phyloP scores from a whole-genome alignment of 2,888 invertebrate genomes.

The Drosophila differens region DNA sequence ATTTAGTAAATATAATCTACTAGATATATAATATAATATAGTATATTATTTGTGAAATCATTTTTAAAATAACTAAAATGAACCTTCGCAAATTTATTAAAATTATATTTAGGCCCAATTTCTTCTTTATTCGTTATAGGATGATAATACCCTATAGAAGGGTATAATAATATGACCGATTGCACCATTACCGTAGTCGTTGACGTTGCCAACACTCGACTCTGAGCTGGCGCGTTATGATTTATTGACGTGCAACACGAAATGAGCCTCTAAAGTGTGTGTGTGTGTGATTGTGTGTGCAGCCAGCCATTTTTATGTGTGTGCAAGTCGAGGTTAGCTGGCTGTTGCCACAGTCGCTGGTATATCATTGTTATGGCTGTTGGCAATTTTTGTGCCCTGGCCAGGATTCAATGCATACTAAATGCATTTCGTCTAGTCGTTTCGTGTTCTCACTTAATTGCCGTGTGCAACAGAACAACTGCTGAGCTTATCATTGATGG shows the following conservation, averaged over 20 bases:
- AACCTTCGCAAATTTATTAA: background rate
- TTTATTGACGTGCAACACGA: slow-evolving; percentile 79
- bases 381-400: slow-evolving; percentile 43
- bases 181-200: slow-evolving; percentile 67
- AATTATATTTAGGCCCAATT: background rate
- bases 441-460: slow-evolving; percentile 35
- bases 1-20: no score
- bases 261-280: slow-evolving; percentile 27
- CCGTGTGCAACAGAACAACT: slow-evolving; percentile 23
- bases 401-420: slow-evolving; percentile 41
- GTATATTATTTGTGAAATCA: no score
- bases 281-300: slow-evolving; percentile 41
- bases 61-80: background rate
- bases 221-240: slow-evolving; percentile 67
- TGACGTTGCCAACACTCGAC: slow-evolving; percentile 54
- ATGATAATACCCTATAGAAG: background rate
- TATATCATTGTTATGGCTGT: slow-evolving; percentile 37
- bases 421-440: slow-evolving; percentile 23
- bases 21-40: no score
- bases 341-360: slow-evolving; percentile 28
- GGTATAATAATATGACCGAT: slow-evolving; percentile 69
- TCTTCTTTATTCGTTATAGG: background rate
- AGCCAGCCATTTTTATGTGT: slow-evolving; percentile 62
- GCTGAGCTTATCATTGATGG: slow-evolving; percentile 1
- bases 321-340: background rate